phyloP scores from a whole-genome alignment of 2,113 vertebrate species.

The Thamnophis sirtalis region DNA sequence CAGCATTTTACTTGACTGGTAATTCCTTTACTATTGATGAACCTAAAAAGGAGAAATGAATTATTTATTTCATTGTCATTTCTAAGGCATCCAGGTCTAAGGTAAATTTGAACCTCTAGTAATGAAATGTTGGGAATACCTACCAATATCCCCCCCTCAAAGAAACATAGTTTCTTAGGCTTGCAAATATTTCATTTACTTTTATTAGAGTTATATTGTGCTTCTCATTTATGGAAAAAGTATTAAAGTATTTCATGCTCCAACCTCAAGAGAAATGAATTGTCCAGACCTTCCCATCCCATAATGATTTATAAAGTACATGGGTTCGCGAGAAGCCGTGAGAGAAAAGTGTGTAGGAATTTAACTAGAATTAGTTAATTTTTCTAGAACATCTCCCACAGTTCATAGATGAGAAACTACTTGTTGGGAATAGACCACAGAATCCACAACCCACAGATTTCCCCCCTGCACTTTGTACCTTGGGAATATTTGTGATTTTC shows the following conservation, averaged over 20 bases:
- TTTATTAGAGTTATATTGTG: not conserved
- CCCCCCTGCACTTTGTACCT: not conserved
- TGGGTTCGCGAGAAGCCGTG: not conserved
- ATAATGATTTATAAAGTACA: not conserved
- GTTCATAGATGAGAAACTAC: not conserved
- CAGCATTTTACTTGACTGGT: not conserved
- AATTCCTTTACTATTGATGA: not conserved
- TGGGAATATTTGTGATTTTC: not conserved
- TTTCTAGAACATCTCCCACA: not conserved
- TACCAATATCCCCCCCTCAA: not conserved
- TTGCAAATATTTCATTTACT: not conserved
- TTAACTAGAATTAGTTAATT: not conserved
- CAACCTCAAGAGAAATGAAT: not conserved
- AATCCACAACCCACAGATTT: not conserved
- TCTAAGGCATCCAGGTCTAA: not conserved
- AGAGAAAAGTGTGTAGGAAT: not conserved
- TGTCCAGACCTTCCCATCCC: not conserved
- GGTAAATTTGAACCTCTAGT: not conserved
- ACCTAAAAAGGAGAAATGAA: not conserved
- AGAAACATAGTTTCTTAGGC: not conserved
- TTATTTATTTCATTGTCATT: not conserved
- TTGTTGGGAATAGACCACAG: not conserved
- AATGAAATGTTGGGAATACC: not conserved
- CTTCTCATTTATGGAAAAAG: not conserved
- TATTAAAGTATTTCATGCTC: not conserved